A percentile compares a stretch with the other conserved stretches of the same genome.
Evolutionary conservation across 2,113 vertebrate species (phyloP).

Genomic region (Crotophaga sulcirostris): DNA sequence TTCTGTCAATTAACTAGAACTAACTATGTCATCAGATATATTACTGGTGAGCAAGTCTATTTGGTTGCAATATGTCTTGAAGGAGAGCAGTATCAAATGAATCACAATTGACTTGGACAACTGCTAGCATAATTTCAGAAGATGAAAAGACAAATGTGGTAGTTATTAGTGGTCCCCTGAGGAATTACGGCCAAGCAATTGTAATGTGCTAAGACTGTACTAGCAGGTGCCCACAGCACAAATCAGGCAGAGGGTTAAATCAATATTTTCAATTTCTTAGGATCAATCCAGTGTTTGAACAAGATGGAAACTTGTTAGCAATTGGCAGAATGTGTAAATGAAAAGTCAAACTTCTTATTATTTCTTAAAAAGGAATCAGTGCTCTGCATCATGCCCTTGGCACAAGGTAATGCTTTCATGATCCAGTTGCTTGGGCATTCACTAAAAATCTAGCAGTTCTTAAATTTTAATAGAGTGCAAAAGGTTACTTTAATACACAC

Average conservation of each 20-base stretch:
- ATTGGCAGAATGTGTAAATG: constrained; percentile 92
- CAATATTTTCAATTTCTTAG: constrained; percentile 99
- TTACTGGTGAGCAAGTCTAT: constrained; percentile 91
- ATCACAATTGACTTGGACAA: constrained; percentile 89
- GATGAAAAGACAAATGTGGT: constrained; percentile 88
- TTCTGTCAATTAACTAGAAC: constrained; percentile 97
- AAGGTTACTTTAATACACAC: constrained; percentile 77
- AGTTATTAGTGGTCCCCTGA: constrained; percentile 95
- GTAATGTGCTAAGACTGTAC: constrained; percentile 90
- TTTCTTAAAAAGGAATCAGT: constrained; percentile 84
- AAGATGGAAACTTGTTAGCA: constrained; percentile 93
- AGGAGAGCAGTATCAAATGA: constrained; percentile 87
- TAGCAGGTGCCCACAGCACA: constrained; percentile 88
- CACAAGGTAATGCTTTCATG: constrained; percentile 80
- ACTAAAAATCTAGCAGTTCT: constrained; percentile 76
- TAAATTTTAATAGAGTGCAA: constrained; percentile 84
- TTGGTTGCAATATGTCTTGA: constrained; percentile 89
- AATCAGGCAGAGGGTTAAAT: constrained; percentile 94
- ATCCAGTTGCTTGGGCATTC: constrained; percentile 78
- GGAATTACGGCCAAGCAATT: constrained; percentile 89
- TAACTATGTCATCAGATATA: constrained; percentile 97
- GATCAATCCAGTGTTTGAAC: constrained; percentile 96
- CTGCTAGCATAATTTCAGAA: constrained; percentile 93
- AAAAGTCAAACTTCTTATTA: constrained; percentile 95
- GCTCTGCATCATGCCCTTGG: constrained; percentile 81